These are phyloP conservation scores for Microchirus variegatus DNA, from an alignment of 2,797 vertebrate species.

Conservation along the genomic window DNA sequence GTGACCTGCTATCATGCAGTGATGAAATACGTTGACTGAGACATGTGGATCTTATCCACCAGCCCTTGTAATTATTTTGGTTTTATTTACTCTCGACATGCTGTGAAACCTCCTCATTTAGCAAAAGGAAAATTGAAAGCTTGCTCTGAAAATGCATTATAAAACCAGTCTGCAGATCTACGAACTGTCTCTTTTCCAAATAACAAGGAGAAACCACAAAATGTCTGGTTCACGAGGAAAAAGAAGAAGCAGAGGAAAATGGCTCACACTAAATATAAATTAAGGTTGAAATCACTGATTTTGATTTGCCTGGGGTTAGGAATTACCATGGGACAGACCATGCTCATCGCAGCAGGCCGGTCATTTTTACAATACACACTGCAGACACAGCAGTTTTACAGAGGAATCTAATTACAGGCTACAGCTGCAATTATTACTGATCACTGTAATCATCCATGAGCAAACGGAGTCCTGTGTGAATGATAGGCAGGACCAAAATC, in stretches of 20 bases:
- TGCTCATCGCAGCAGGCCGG: slow-evolving; percentile 22
- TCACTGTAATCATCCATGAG: slow-evolving; percentile 43
- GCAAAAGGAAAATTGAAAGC: slow-evolving; percentile 1
- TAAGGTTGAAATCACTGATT: slow-evolving; percentile 46
- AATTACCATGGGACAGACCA: slow-evolving; percentile 48
- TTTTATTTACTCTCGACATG: neutral
- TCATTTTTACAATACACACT: slow-evolving; percentile 27
- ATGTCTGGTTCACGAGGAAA: slow-evolving; percentile 12
- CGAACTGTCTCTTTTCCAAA: slow-evolving; percentile 14
- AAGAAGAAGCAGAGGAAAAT: slow-evolving; percentile 46
- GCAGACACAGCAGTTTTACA: slow-evolving; percentile 32
- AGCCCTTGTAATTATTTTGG: neutral
- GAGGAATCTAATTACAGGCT: slow-evolving; percentile 33
- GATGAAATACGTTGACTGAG: neutral
- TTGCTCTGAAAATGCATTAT: slow-evolving; percentile 5
- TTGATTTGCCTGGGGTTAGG: slow-evolving; percentile 37
- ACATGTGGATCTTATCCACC: neutral
- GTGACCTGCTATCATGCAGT: neutral
- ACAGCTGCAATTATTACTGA: slow-evolving; percentile 47
- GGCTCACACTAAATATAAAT: slow-evolving; percentile 31
- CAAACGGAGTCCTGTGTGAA: slow-evolving; percentile 32
- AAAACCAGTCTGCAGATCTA: slow-evolving; percentile 17
- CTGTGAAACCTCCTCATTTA: neutral
- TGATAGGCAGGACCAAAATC: slow-evolving; percentile 22
- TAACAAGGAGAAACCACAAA: slow-evolving; percentile 37